These are phyloP conservation scores for Maniola jurtina DNA, from an alignment of 1,140 invertebrate species.

Conservation along the genomic window DNA sequence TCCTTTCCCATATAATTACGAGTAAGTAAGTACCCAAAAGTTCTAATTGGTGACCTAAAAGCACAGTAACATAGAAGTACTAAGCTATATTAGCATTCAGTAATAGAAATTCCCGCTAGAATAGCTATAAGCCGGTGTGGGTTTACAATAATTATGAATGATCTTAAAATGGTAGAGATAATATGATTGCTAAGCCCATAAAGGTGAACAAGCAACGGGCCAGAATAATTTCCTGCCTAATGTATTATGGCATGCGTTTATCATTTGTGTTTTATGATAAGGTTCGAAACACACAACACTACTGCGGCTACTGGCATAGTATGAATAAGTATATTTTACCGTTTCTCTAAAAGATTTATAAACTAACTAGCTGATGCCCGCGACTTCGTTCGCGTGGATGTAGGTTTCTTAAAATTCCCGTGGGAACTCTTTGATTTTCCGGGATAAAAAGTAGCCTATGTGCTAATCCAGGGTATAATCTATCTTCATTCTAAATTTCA, in stretches of 20 bases:
- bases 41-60: neutral
- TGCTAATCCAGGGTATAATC: no score
- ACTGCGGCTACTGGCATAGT: neutral
- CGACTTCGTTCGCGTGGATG: no score
- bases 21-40: neutral
- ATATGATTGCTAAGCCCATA: neutral
- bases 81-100: neutral
- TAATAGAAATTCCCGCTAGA: neutral
- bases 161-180: neutral
- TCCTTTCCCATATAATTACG: no score
- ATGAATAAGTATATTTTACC: no score
- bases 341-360: no score
- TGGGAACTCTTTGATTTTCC: no score
- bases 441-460: no score
- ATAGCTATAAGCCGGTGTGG: conserved; percentile 1
- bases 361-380: no score
- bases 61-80: neutral
- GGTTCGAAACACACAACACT: neutral
- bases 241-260: conserved; percentile 1
- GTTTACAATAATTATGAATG: conserved; percentile 1
- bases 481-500: no score
- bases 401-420: no score
- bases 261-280: conserved; percentile 3
- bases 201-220: neutral
- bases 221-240: neutral